Conservation (phyloP, 2,113 vertebrate genomes). For the Shinisaurus crocodilurus region DNA sequence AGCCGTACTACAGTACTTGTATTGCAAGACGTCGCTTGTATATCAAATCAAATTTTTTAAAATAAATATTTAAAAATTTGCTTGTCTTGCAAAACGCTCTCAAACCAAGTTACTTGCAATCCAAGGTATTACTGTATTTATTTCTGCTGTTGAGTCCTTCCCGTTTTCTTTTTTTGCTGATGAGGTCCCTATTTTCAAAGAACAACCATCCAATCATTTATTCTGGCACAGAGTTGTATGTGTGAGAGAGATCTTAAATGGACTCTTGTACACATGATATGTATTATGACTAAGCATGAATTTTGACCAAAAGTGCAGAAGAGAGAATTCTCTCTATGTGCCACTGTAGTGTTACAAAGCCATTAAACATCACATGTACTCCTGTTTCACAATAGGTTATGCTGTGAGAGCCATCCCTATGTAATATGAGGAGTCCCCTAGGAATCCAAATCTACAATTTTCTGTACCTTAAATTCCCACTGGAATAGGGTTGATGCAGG, state of each 20-base stretch:
- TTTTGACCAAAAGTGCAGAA: conserved; percentile 5
- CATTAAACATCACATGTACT: not conserved
- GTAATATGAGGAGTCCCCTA: conserved; percentile 58
- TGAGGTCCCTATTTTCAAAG: not conserved
- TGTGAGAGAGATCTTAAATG: not conserved
- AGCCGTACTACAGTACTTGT: too few relatives aligned
- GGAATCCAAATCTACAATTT: conserved; percentile 33
- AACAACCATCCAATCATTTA: not conserved
- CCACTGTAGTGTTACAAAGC: not conserved
- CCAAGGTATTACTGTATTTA: too few relatives aligned
- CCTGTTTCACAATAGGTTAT: conserved; percentile 23
- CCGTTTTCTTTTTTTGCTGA: not conserved
- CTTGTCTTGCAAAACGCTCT: too few relatives aligned
- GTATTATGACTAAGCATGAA: conserved; percentile 17
- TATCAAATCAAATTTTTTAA: too few relatives aligned
- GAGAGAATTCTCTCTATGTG: not conserved
- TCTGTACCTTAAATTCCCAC: conserved; percentile 47
- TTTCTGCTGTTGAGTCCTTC: not conserved
- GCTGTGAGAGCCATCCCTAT: not conserved
- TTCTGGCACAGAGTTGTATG: not conserved
- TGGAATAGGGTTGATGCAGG: conserved; percentile 47
- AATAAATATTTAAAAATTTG: too few relatives aligned
- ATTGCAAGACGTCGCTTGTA: too few relatives aligned
- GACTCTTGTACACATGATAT: not conserved
- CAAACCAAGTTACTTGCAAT: too few relatives aligned